Evolutionary conservation across 1,140 invertebrate species (phyloP).

Genomic region (Aphidius ervi): DNA sequence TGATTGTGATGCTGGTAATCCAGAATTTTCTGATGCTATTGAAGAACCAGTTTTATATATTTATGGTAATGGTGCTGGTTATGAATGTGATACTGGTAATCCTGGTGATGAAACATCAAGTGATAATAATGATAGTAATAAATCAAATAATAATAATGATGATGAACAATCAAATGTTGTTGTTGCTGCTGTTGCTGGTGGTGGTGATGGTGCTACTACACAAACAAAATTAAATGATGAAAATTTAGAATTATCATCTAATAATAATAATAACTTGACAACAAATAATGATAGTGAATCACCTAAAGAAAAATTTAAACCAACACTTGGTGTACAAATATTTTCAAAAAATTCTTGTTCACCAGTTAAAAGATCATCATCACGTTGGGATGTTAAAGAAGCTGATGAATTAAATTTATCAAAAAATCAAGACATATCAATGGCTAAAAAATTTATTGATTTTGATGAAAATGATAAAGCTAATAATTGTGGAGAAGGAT

Average conservation of each 20-base stretch:
- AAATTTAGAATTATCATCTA: not conserved
- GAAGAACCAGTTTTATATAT: constrained; percentile 69
- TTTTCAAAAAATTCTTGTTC: constrained; percentile 33
- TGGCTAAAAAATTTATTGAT: not conserved
- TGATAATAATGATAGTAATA: constrained; percentile 40
- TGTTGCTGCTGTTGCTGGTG: constrained; percentile 21
- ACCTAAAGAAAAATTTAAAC: constrained; percentile 44
- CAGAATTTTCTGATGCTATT: constrained; percentile 61
- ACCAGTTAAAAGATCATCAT: constrained; percentile 43
- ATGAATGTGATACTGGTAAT: constrained; percentile 67
- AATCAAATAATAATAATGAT: constrained; percentile 33
- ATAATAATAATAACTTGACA: constrained; percentile 45
- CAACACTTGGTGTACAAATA: constrained; percentile 48
- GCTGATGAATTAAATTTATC: constrained; percentile 28
- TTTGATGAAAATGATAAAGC: constrained; percentile 10
- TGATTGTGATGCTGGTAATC: constrained; percentile 61
- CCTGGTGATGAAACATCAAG: constrained; percentile 43
- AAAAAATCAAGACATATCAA: not conserved
- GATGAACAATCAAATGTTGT: not conserved
- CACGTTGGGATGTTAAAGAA: constrained; percentile 53
- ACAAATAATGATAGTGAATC: constrained; percentile 1
- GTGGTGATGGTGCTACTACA: constrained; percentile 27
- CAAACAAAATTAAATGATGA: constrained; percentile 41
- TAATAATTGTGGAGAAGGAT: not conserved
- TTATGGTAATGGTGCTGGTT: constrained; percentile 68